A percentile compares a stretch with the other conserved stretches of the same genome.
phyloP scores from a whole-genome alignment of 2,113 vertebrate genomes.

The Anguilla japonica region DNA sequence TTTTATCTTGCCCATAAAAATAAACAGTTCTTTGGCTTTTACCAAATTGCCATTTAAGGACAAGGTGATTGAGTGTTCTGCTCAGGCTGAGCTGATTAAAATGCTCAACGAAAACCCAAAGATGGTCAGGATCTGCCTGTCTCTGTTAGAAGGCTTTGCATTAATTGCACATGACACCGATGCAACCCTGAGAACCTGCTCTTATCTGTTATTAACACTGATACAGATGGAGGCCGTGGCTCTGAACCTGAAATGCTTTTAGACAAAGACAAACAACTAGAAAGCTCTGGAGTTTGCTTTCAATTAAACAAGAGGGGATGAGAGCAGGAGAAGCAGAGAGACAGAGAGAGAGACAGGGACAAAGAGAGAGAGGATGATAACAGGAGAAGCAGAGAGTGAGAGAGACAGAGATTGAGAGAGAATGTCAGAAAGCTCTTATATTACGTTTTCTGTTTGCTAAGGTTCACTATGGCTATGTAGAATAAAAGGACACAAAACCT shows the following conservation, averaged over 20 bases:
- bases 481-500: neutral
- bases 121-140: neutral
- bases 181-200: neutral
- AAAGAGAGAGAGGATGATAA: neutral
- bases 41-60: neutral
- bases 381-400: neutral
- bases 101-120: neutral
- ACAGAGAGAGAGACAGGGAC: neutral
- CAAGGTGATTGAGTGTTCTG: neutral
- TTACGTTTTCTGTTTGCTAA: neutral
- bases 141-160: neutral
- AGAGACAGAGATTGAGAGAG: neutral
- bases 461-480: neutral
- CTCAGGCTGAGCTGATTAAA: neutral
- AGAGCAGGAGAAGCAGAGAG: neutral
- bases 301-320: neutral
- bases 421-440: neutral
- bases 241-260: neutral
- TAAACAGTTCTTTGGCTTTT: neutral
- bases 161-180: neutral
- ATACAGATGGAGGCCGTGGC: neutral
- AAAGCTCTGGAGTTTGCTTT: slow-evolving; percentile 2
- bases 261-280: slow-evolving; percentile 2
- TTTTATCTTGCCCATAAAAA: neutral
- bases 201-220: neutral